Evolutionary conservation across 37 sponge, comb jelly and placozoan species (phyloP).

Genomic region (Petrosia ficiformis): DNA sequence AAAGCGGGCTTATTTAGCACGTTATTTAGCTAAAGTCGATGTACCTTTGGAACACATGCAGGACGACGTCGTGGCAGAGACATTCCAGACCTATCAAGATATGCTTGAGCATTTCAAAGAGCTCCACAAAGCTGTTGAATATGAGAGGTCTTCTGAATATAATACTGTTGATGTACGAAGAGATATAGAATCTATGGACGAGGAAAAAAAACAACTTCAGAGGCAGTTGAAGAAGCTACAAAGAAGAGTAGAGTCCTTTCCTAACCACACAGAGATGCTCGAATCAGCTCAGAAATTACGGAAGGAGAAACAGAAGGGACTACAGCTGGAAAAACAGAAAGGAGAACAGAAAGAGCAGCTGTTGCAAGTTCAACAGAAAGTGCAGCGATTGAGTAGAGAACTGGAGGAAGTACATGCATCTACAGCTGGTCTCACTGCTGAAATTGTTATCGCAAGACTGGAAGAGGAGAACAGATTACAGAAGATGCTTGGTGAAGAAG

Average conservation of each 20-base stretch:
- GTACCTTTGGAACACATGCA: slow-evolving; percentile 86
- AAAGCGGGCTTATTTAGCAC: slow-evolving; percentile 85
- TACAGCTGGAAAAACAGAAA: slow-evolving; percentile 53
- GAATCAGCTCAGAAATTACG: slow-evolving; percentile 73
- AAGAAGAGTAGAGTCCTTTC: slow-evolving; percentile 52
- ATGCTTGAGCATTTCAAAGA: slow-evolving; percentile 92
- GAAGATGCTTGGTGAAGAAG: slow-evolving; percentile 62
- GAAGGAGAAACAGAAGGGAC: slow-evolving; percentile 49
- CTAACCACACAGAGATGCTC: slow-evolving; percentile 57
- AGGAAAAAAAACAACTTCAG: slow-evolving; percentile 87
- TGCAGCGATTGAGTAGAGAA: slow-evolving; percentile 52
- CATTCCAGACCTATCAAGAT: slow-evolving; percentile 58
- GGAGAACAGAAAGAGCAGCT: slow-evolving; percentile 73
- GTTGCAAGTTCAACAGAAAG: slow-evolving; percentile 70
- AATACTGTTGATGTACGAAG: slow-evolving; percentile 83
- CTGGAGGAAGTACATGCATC: slow-evolving; percentile 55
- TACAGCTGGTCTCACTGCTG: slow-evolving; percentile 51
- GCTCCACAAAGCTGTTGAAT: slow-evolving; percentile 86
- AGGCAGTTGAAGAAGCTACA: slow-evolving; percentile 69
- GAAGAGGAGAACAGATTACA: slow-evolving; percentile 80
- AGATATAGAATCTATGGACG: slow-evolving; percentile 97
- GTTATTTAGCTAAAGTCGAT: slow-evolving; percentile 87
- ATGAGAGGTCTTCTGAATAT: slow-evolving; percentile 73
- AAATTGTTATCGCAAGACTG: slow-evolving; percentile 59
- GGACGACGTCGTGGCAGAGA: slow-evolving; percentile 78